Evolutionary conservation across 2,113 vertebrate genomes (phyloP).

Genomic region (Pangasianodon gigas): DNA sequence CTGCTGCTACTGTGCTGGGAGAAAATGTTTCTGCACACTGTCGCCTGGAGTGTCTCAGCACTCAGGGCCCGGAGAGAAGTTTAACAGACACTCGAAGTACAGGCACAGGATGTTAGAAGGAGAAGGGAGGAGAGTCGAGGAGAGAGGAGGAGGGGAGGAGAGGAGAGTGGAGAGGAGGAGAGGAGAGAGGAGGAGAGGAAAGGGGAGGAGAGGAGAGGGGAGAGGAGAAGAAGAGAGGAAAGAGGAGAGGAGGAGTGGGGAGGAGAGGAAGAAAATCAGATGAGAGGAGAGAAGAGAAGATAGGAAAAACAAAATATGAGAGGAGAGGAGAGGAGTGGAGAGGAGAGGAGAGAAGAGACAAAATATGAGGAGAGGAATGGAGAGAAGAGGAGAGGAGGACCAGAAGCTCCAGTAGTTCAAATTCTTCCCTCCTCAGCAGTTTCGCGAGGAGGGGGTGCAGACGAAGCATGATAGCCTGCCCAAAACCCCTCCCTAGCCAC

Average conservation of each 20-base stretch:
- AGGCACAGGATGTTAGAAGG: background rate
- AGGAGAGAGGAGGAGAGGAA: too few relatives aligned
- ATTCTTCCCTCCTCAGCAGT: constrained; percentile 33
- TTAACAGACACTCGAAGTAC: background rate
- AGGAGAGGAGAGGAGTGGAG: background rate
- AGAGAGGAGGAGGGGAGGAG: background rate
- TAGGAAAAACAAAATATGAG: background rate
- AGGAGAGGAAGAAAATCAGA: too few relatives aligned
- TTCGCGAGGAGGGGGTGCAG: constrained; percentile 16
- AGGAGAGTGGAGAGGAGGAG: background rate
- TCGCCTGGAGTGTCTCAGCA: constrained; percentile 28
- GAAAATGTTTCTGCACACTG: constrained; percentile 14
- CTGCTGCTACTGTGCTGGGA: constrained; percentile 43
- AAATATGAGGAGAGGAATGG: background rate
- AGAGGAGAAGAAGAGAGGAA: background rate
- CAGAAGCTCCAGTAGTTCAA: constrained; percentile 15
- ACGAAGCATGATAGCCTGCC: constrained; percentile 30
- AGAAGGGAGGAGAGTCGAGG: background rate
- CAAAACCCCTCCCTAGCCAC: constrained; percentile 11
- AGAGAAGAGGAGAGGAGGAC: background rate
- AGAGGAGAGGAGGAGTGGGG: background rate
- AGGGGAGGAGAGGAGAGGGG: too few relatives aligned
- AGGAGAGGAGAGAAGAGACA: background rate
- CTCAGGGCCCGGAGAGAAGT: background rate
- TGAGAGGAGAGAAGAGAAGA: background rate